A percentile compares a stretch with the other conserved stretches of the same genome.
Evolutionary conservation across 2,888 invertebrate genomes (phyloP).

Genomic region (Ashinkailepas kermadecensis): DNA sequence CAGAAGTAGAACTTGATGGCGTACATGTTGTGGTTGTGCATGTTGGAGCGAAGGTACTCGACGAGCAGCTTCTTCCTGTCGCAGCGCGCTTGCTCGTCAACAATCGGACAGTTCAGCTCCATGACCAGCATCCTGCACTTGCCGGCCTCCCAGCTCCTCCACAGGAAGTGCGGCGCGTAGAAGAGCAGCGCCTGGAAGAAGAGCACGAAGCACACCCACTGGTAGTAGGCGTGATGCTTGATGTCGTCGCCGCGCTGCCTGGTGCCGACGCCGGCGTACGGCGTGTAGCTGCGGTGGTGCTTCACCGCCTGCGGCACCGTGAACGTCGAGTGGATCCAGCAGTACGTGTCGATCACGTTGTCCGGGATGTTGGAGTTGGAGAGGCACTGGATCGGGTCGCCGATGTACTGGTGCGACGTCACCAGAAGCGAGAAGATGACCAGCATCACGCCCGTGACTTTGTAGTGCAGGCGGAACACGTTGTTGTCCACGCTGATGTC

Average conservation of each 20-base stretch:
- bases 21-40: conserved; percentile 69
- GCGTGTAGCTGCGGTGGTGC: conserved; percentile 39
- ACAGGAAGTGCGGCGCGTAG: conserved; percentile 72
- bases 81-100: conserved; percentile 69
- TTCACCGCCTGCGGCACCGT: too few species aligned
- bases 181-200: conserved; percentile 58
- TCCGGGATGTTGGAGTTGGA: background rate
- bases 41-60: conserved; percentile 56
- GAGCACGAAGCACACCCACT: conserved; percentile 87
- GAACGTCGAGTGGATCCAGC: too few species aligned
- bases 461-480: conserved; percentile 69
- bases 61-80: conserved; percentile 73
- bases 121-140: conserved; percentile 65
- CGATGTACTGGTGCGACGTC: conserved; percentile 47
- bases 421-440: conserved; percentile 45
- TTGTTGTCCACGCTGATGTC: too few species aligned
- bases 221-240: conserved; percentile 89
- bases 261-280: conserved; percentile 63
- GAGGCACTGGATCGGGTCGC: conserved; percentile 47
- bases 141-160: conserved; percentile 79
- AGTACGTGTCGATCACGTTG: too few species aligned
- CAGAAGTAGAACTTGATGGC: conserved; percentile 64
- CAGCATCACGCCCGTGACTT: conserved; percentile 41
- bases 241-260: conserved; percentile 64
- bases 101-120: conserved; percentile 67